Evolutionary conservation across 2,113 vertebrate species (phyloP).

Genomic region (Dinomys branickii): DNA sequence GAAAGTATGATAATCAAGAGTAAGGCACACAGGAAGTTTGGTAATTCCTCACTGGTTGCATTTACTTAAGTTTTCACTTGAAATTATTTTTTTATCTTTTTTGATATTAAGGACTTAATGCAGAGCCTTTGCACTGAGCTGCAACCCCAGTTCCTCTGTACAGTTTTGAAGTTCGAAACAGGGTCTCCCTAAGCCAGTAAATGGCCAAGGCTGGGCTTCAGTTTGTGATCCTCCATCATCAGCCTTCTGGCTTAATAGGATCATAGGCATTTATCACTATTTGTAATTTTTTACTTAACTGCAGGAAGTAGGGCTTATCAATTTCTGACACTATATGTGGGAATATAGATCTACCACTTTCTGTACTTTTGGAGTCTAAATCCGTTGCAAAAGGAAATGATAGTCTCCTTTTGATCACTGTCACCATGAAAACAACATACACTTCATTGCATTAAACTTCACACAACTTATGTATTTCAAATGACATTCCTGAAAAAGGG

Average conservation of each 20-base stretch:
- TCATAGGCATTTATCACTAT: too few relatives aligned
- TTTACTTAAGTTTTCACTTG: not conserved
- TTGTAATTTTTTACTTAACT: not conserved
- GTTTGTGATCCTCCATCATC: not conserved
- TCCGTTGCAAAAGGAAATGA: not conserved
- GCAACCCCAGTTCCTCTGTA: not conserved
- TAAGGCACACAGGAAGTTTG: not conserved
- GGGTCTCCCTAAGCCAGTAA: not conserved
- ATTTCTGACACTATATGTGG: not conserved
- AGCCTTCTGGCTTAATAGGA: not conserved
- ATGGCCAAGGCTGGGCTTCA: not conserved
- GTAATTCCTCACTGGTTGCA: not conserved
- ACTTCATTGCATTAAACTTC: not conserved
- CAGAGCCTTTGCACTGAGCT: not conserved
- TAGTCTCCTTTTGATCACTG: not conserved
- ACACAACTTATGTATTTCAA: not conserved
- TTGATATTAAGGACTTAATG: not conserved
- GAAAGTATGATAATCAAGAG: not conserved
- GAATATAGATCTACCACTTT: not conserved
- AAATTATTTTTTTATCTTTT: not conserved
- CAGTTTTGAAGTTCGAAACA: not conserved
- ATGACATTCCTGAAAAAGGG: not conserved
- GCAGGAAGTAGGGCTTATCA: not conserved
- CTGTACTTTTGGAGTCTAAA: not conserved
- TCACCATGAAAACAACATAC: not conserved